Evolutionary conservation across 2,888 invertebrate species (phyloP).

Genomic region (Amiota mariae): DNA sequence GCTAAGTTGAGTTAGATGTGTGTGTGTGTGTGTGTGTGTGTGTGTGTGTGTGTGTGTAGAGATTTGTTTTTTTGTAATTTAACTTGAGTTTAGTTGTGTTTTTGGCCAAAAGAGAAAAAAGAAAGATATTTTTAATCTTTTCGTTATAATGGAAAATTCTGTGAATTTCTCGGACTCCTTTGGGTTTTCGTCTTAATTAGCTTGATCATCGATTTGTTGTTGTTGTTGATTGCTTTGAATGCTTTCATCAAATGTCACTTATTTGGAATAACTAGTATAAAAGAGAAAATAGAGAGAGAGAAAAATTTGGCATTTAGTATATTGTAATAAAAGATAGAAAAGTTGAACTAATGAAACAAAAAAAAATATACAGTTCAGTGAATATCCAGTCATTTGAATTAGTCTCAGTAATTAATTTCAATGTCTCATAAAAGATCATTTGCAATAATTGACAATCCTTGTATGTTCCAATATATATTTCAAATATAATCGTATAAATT

Average conservation of each 20-base stretch:
- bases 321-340: no score
- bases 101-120: constrained; percentile 24
- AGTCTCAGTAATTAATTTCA: no score
- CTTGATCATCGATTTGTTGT: constrained; percentile 19
- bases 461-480: no score
- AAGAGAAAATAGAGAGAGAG: not conserved
- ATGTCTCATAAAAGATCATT: no score
- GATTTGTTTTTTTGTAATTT: no score
- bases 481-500: no score
- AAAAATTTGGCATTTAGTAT: not conserved
- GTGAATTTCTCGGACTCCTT: constrained; percentile 45
- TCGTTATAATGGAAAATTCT: constrained; percentile 63
- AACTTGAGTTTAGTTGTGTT: not conserved
- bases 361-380: no score
- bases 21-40: constrained; percentile 86
- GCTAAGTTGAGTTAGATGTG: constrained; percentile 65
- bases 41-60: constrained; percentile 88
- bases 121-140: constrained; percentile 9
- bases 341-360: no score
- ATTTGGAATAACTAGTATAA: not conserved
- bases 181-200: constrained; percentile 41
- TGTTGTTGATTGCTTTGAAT: constrained; percentile 12
- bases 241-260: constrained; percentile 11
- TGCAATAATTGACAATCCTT: no score
- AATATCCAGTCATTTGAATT: no score